These are phyloP conservation scores for Drosophila nigromelanica DNA, from an alignment of 1,140 invertebrate genomes.

Conservation along the genomic window DNA sequence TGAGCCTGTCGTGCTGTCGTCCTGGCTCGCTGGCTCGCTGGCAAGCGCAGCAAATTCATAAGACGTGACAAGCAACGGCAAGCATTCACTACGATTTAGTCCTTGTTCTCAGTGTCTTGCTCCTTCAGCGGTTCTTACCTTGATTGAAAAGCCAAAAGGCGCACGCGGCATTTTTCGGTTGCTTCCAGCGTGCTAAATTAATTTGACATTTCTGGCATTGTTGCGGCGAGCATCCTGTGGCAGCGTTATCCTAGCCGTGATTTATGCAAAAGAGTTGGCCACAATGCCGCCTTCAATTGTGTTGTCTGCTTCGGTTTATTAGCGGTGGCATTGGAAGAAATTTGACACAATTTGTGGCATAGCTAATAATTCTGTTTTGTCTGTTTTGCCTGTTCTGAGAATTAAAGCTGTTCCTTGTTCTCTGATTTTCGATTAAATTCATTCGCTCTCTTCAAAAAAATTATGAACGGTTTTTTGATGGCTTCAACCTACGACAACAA, in stretches of 20 bases:
- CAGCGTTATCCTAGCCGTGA: constrained; percentile 49
- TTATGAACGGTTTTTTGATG: constrained; percentile 16
- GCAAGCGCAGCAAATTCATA: constrained; percentile 69
- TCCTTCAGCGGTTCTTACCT: constrained; percentile 45
- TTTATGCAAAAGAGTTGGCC: constrained; percentile 74
- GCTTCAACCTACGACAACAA: background rate
- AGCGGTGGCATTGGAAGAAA: background rate
- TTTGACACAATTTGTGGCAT: constrained; percentile 6
- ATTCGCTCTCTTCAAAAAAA: background rate
- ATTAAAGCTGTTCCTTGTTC: no score
- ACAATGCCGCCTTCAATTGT: background rate
- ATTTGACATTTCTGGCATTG: constrained; percentile 76
- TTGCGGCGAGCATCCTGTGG: constrained; percentile 44
- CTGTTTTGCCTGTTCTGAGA: background rate
- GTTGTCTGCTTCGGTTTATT: background rate
- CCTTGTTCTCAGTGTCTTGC: constrained; percentile 7
- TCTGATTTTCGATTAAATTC: background rate
- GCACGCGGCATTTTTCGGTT: constrained; percentile 43
- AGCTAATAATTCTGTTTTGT: constrained; percentile 14
- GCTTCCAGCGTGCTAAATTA: constrained; percentile 68
- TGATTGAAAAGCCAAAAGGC: constrained; percentile 74
- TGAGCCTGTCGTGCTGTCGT: constrained; percentile 9
- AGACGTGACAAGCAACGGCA: constrained; percentile 77
- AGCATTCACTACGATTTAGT: constrained; percentile 15
- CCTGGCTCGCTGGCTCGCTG: background rate